Conservation (phyloP, 2,888 invertebrate species). For the Caenorhabditis sp. region DNA sequence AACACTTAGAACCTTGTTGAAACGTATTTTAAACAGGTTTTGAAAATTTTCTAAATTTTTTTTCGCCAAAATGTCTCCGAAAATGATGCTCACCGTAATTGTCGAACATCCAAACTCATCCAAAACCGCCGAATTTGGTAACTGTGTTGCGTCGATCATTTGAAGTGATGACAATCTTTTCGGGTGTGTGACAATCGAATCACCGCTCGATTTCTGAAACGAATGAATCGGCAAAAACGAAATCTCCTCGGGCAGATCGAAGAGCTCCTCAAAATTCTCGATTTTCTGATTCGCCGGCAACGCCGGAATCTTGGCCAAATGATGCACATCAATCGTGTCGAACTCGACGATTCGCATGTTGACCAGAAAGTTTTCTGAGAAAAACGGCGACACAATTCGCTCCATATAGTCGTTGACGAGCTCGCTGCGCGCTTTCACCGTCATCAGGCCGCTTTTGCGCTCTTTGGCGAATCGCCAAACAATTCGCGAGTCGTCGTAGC, state of each 20-base stretch:
- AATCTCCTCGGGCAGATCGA: slow-evolving; percentile 30
- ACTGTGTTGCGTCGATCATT: slow-evolving; percentile 68
- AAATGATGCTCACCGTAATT: slow-evolving; percentile 54
- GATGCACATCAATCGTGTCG: slow-evolving; percentile 58
- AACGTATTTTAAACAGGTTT: too few relatives aligned
- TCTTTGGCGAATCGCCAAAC: slow-evolving; percentile 69
- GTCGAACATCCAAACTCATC: slow-evolving; percentile 61
- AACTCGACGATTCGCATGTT: slow-evolving; percentile 60
- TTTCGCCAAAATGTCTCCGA: background rate
- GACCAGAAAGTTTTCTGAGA: slow-evolving; percentile 50
- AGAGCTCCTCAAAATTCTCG: slow-evolving; percentile 57
- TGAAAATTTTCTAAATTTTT: too few relatives aligned
- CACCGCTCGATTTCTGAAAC: background rate
- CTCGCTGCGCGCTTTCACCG: slow-evolving; percentile 58
- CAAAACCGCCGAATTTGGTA: slow-evolving; percentile 74
- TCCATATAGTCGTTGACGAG: slow-evolving; percentile 49
- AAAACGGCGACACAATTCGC: slow-evolving; percentile 56
- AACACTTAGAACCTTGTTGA: too few relatives aligned
- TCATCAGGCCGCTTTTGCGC: slow-evolving; percentile 60
- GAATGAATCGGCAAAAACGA: slow-evolving; percentile 51
- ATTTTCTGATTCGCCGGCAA: slow-evolving; percentile 60
- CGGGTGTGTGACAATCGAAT: slow-evolving; percentile 15
- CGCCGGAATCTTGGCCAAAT: slow-evolving; percentile 65
- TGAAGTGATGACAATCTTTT: slow-evolving; percentile 52
- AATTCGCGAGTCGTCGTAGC: slow-evolving; percentile 53